Percentiles rank a stretch among this genome's conserved stretches.
Evolutionary conservation across 2,888 invertebrate genomes (phyloP).

Genomic region (Rapana venosa): DNA sequence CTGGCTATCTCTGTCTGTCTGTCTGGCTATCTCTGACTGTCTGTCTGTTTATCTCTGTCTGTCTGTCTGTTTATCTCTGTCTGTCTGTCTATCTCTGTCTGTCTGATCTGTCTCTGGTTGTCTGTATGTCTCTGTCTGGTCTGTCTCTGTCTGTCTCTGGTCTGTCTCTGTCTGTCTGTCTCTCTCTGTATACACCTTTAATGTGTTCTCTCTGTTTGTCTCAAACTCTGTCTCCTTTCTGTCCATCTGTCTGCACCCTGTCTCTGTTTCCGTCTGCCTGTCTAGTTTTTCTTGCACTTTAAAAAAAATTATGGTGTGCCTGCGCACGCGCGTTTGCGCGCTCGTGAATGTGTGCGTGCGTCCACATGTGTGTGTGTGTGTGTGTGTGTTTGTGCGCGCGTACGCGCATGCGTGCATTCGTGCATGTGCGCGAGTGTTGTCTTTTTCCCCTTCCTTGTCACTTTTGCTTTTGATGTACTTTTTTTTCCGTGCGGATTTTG

Average conservation of each 20-base stretch:
- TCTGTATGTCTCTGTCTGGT: background rate
- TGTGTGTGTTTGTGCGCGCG: background rate
- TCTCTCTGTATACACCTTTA: background rate
- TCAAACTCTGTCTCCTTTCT: background rate
- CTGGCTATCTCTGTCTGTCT: background rate
- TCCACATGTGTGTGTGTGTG: background rate
- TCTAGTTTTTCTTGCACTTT: no score
- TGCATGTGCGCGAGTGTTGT: background rate
- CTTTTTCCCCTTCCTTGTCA: no score
- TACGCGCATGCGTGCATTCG: background rate
- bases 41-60: background rate
- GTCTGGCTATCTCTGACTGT: background rate
- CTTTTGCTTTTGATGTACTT: no score
- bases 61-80: background rate
- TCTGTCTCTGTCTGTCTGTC: background rate
- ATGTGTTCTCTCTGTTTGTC: background rate
- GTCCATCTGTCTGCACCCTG: background rate
- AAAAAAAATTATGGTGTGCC: no score
- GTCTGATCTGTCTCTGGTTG: background rate
- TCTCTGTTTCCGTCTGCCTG: background rate
- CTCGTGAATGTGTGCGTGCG: no score
- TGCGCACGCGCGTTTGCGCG: no score
- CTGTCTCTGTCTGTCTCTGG: background rate
- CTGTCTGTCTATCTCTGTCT: background rate
- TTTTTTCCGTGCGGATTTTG: no score